Evolutionary conservation across 2,797 vertebrate species (phyloP).

Genomic region (Stomatorhinus walkeri): DNA sequence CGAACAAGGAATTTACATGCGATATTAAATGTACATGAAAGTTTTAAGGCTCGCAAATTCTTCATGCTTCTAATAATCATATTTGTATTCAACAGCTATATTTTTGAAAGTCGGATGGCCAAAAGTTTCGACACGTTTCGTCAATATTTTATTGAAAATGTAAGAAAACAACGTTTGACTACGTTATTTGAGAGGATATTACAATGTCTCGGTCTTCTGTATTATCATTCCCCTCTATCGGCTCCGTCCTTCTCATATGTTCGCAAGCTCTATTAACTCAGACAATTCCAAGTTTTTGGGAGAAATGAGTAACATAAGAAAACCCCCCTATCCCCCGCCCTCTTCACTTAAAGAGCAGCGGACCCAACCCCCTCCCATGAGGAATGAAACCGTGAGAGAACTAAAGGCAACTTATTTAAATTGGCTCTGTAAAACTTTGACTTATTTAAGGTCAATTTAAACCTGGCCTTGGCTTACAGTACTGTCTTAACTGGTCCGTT

Average conservation of each 20-base stretch:
- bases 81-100: background rate
- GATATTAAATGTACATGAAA: background rate
- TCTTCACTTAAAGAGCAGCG: constrained; percentile 11
- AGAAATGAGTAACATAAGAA: background rate
- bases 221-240: background rate
- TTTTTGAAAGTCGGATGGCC: background rate
- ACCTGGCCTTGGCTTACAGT: background rate
- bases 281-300: background rate
- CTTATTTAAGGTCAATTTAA: background rate
- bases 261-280: background rate
- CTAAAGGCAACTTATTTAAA: constrained; percentile 8
- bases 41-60: background rate
- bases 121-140: background rate
- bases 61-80: background rate
- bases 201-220: background rate
- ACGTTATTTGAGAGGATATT: background rate
- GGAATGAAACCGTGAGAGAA: background rate
- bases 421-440: background rate
- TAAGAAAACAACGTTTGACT: background rate
- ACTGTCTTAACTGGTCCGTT: background rate
- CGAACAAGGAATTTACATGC: background rate
- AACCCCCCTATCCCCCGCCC: background rate
- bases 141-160: background rate
- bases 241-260: background rate
- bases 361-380: constrained; percentile 30